Base-by-base conservation (phyloP, 2,888 invertebrate species). In the Gari tellinella region DNA sequence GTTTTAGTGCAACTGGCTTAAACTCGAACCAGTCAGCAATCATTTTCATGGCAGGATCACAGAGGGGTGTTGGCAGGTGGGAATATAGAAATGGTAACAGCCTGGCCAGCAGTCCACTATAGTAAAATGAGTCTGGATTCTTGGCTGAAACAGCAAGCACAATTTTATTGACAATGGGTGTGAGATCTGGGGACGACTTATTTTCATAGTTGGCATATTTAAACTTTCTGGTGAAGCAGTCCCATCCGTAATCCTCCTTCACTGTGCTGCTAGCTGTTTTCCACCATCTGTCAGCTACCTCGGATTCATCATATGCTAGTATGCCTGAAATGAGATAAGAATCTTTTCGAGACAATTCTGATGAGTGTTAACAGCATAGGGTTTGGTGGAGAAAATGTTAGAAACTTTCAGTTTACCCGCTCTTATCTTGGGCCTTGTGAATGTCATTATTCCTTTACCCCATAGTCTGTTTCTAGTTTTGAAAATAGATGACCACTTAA, bases 201-300 rank as follows among this genome's bases (percentile, higher is more conserved):
- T 78, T 70, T 37, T 80, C 75, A 14, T 81, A 80, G 60, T 86
- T 80, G 60, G 72, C 60, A 23, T 73, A 55, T 67, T 82, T 84
- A 31, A 81, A 79, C 63, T 79, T 74, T 63, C 84, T 74, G 19
- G 70, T 69, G 61, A 88, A 89, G 58, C 85, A 85, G 8, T 86
- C 85, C 31, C 77, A 72, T 1, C 89, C 89, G 51, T 84, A 88
- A 56, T 87, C 87, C 40, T 82, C 62, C 53, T 81, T 81, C 38
- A 88, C 86, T n/a, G 78, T 79, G 4, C 72, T 68, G 19, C 76
- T 73, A 0, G 89, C 88, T 12, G 63, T 65, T 25, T 69, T 69
- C 88, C 88, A 89, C 89, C 89, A 89, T 58, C 84, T 75, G 25
- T 88, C 84, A 2, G 85, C 87, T 21, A 78, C 72, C 4, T 78